Percentiles rank a stretch among this genome's conserved stretches.
Conservation (phyloP, 2,888 invertebrate genomes). For the Drosophila barbarae region DNA sequence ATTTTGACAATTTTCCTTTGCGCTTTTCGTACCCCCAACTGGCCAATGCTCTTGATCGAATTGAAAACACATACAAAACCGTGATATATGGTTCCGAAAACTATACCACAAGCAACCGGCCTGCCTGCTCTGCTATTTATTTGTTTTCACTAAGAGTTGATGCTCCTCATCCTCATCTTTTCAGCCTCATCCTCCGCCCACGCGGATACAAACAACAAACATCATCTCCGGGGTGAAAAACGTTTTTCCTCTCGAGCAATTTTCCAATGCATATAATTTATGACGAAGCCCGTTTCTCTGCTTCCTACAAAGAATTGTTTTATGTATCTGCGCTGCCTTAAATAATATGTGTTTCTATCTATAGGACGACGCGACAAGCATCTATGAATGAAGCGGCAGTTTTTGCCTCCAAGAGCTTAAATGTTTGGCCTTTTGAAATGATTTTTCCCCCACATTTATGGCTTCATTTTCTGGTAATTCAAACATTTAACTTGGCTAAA, state of each 20-base stretch:
- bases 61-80: conserved; percentile 61
- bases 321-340: conserved; percentile 16
- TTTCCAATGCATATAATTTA: conserved; percentile 63
- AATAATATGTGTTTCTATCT: conserved; percentile 27
- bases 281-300: conserved; percentile 25
- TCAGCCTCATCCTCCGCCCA: conserved; percentile 51
- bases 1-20: conserved; percentile 62
- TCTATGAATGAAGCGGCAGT: conserved; percentile 42
- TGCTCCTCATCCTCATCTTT: conserved; percentile 37
- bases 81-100: conserved; percentile 54
- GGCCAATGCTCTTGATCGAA: conserved; percentile 22
- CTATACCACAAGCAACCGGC: conserved; percentile 10
- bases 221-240: conserved; percentile 22
- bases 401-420: conserved; percentile 12
- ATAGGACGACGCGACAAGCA: conserved; percentile 20
- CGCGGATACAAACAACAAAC: conserved; percentile 51
- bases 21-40: conserved; percentile 8
- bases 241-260: conserved; percentile 37
- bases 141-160: conserved; percentile 38
- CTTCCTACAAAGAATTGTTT: conserved; percentile 46
- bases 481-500: conserved; percentile 33
- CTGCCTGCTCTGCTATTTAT: conserved; percentile 38
- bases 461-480: conserved; percentile 30
- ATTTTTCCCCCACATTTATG: conserved; percentile 18
- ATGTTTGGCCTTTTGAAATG: conserved; percentile 39